A percentile compares a stretch with the other conserved stretches of the same genome.
Conservation (phyloP, 2,797 vertebrate species). For the Bryconaethiops microstoma region DNA sequence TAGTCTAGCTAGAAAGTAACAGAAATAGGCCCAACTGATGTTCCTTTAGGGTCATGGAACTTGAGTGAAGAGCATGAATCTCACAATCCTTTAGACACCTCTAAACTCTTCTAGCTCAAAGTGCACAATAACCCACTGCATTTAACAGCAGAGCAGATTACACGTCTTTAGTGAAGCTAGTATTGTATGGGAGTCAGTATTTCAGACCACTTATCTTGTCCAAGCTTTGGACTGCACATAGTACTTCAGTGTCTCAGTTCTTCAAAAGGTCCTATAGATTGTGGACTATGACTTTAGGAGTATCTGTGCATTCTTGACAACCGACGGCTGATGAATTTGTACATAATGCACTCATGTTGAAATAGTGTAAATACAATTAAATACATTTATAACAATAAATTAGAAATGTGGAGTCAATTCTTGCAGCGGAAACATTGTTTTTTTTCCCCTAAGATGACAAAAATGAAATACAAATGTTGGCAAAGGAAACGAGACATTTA, state of each 20-base stretch:
- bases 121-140: not conserved
- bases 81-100: not conserved
- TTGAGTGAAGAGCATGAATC: not conserved
- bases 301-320: constrained; percentile 67
- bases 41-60: not conserved
- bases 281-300: constrained; percentile 61
- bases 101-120: not conserved
- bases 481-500: too few species aligned
- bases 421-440: too few species aligned
- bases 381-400: constrained; percentile 80
- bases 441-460: too few species aligned
- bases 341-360: constrained; percentile 66
- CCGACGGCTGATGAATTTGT: constrained; percentile 68
- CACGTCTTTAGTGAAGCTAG: constrained; percentile 1
- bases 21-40: constrained; percentile 6
- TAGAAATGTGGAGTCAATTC: not conserved
- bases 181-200: constrained; percentile 18
- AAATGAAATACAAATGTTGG: too few species aligned
- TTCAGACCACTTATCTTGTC: constrained; percentile 21
- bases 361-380: constrained; percentile 77
- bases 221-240: constrained; percentile 10
- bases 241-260: constrained; percentile 37
- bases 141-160: constrained; percentile 11
- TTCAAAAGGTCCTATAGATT: constrained; percentile 60
- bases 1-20: not conserved